Evolutionary conservation across 2,797 vertebrate genomes (phyloP), one percentile per base, ranked within the genome.

Genomic region (Crocodylus rhombifer): DNA sequence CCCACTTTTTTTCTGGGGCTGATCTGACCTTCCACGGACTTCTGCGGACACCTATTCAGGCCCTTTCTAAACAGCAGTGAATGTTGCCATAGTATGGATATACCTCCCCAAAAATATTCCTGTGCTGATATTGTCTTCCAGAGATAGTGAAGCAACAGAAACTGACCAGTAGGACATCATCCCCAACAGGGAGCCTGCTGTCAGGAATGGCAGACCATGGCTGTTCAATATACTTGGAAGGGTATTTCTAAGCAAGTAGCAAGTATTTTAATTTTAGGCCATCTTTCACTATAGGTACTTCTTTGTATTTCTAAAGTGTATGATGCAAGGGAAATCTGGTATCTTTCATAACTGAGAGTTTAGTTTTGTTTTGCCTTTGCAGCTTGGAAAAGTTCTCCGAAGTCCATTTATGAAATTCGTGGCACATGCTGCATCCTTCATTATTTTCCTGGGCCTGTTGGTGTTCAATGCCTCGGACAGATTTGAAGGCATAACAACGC

Each of bases 381-480:
- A 99, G 99, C 97, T 99, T 91, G 99, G 99, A 92, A 98, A 98
- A 96, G 89, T 98, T 85, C 98, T 99, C 75, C 98, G 98, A 88
- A 99, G 98, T 94, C 99, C 99, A 8, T 99, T 99, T 92, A 99
- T 99, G 99, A 99, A 99, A 96, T 99, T 99, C 82, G 98, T 99
- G 93, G 98, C 98, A 10, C 99, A 99, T 4, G 98, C 98, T 4
- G 98, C 98, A 21, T 99, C 99, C 81, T 99, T 99, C 97, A 98
- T 99, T 97, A 98, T 99, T 97, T 99, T 99, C 97, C 97, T 99
- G 96, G 98, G 98, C 95, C 97, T 99, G 93, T 98, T 99, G 79
- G 98, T 99, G 88, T 99, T 99, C 95, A 99, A 99, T 18, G 99
- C 99, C 33, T 99, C 98, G 0, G 99, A 99, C 94, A 98, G 98